Conservation (phyloP, 1,140 invertebrate species). For the Gonatopus flavifemur region DNA sequence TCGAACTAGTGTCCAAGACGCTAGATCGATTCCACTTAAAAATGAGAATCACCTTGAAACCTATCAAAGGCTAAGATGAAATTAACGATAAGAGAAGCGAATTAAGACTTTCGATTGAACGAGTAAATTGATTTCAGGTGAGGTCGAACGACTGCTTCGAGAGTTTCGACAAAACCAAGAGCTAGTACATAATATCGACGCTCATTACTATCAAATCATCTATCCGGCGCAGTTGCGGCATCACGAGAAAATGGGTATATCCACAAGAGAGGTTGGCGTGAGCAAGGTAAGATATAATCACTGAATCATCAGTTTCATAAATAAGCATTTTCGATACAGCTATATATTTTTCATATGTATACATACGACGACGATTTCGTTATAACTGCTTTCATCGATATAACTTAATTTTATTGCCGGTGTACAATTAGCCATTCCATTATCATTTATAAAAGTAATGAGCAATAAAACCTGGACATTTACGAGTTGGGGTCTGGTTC, state of each 20-base stretch:
- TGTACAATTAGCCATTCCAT: too few relatives aligned
- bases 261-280: constrained; percentile 80
- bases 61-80: constrained; percentile 10
- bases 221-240: constrained; percentile 91
- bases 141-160: constrained; percentile 83
- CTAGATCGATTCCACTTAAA: background rate
- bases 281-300: constrained; percentile 83
- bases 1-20: too few relatives aligned
- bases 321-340: too few relatives aligned
- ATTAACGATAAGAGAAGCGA: constrained; percentile 14
- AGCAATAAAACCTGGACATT: too few relatives aligned
- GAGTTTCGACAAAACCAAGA: constrained; percentile 90
- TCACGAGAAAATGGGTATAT: constrained; percentile 94
- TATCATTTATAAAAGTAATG: too few relatives aligned
- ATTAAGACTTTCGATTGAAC: constrained; percentile 26
- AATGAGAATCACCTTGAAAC: constrained; percentile 14
- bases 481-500: too few relatives aligned
- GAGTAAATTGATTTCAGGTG: constrained; percentile 64
- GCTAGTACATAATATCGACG: constrained; percentile 84
- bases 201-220: constrained; percentile 90
- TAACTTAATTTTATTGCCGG: too few relatives aligned
- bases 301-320: too few relatives aligned
- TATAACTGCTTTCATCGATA: too few relatives aligned
- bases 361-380: too few relatives aligned
- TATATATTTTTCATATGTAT: too few relatives aligned